Conservation (phyloP, 1,140 invertebrate genomes). For the Drosophila erecta region DNA sequence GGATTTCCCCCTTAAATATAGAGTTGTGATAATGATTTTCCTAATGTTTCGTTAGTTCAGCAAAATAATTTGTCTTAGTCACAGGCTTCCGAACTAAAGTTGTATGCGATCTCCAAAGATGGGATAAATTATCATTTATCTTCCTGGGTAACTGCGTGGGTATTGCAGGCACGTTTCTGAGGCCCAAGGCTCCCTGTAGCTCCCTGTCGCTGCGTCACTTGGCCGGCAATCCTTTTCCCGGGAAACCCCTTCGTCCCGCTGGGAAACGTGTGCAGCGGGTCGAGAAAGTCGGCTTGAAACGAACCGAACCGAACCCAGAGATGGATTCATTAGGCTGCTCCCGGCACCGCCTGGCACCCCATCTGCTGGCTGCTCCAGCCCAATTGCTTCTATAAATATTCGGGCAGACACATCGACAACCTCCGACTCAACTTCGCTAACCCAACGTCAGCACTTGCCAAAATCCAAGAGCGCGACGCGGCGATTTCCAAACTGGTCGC, state of each 20-base stretch:
- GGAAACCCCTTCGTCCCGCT: conserved; percentile 13
- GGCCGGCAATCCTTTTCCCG: conserved; percentile 3
- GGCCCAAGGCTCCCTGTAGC: background rate
- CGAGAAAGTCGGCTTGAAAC: background rate
- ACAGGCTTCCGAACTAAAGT: background rate
- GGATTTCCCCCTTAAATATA: too few species aligned
- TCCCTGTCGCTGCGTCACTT: conserved; percentile 8
- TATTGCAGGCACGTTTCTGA: conserved; percentile 35
- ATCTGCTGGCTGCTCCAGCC: conserved; percentile 2
- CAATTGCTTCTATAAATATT: conserved; percentile 52
- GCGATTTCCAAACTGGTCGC: conserved; percentile 24
- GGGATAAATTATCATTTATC: background rate
- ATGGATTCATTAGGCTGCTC: conserved; percentile 22
- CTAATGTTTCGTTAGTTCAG: too few species aligned
- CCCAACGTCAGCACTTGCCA: conserved; percentile 54
- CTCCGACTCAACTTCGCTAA: background rate
- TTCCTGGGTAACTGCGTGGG: conserved; percentile 3
- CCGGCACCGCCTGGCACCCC: conserved; percentile 30
- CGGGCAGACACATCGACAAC: conserved; percentile 16
- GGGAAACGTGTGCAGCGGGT: conserved; percentile 36
- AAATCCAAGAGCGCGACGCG: conserved; percentile 38
- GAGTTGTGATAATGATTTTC: too few species aligned
- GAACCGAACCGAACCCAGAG: background rate
- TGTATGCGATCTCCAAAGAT: background rate
- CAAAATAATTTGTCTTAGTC: background rate